Evolutionary conservation across 2,797 vertebrate genomes (phyloP), one percentile per base, ranked within the genome.

Genomic region (Enteromius paludinosus): DNA sequence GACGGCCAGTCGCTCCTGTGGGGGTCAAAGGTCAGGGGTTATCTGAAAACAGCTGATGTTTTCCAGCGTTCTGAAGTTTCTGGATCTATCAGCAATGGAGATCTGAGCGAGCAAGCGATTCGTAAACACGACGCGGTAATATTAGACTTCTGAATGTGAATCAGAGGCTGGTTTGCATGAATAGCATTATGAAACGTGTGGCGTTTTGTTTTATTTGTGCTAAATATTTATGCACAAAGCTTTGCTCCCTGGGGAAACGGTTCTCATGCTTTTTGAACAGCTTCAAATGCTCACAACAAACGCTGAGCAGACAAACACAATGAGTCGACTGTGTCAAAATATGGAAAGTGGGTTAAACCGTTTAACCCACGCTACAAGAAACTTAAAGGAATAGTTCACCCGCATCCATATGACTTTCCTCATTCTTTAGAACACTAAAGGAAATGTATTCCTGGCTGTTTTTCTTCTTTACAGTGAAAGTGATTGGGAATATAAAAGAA

Each of bases 61-160:
- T 30, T 54, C 10, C 59, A 73, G 59, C 6, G 0, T 64, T 20
- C 72, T 88, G 86, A 87, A 87, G 88, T 25, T 72, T 71, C 76
- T 79, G 90, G 90, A 91, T 90, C 86, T 81, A 88, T 83, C 83
- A 81, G 87, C 78, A 91, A 91, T 92, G 85, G 15, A 62, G 69
- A 64, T 72, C 18, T 20, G 56, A 64, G 69, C 64, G 43, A 64
- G 18, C 78, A 11, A 81, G 68, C 38, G 56, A 83, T 65, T 54
- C 45, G 83, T 81, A 74, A 83, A 68, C 83, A 84, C 18, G 3
- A 33, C 12, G n/a, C 54, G 62, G 71, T 71, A 59, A 79, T 82
- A 82, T 49, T 56, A 64, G 47, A 78, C 61, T 64, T 78, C 23
- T 73, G 28, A 65, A n/a, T 68, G 56, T 49, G 56, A 61, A 76